Percentiles rank a stretch among this genome's conserved stretches.
Conservation (phyloP, 2,113 vertebrate genomes). For the Rhegmatorhina hoffmannsi region DNA sequence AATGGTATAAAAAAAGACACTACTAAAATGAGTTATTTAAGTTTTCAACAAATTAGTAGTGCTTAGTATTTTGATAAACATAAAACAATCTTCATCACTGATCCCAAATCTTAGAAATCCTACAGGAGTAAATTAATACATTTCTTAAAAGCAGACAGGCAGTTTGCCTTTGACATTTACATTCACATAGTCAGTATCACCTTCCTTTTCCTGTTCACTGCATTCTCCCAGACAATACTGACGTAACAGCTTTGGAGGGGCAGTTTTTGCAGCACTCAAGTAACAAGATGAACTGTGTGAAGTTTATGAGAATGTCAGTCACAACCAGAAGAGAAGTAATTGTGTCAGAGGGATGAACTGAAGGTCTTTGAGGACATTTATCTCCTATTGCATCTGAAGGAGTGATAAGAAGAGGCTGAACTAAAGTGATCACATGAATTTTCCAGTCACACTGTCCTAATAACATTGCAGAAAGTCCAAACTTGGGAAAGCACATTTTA, state of each 20-base stretch:
- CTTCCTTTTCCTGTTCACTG: neutral
- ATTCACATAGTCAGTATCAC: neutral
- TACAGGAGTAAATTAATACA: neutral
- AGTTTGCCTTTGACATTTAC: neutral
- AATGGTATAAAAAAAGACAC: neutral
- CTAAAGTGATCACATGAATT: neutral
- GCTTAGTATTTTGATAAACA: neutral
- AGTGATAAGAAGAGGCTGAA: neutral
- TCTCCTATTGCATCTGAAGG: neutral
- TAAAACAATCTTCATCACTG: neutral
- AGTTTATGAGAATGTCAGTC: neutral
- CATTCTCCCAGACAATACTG: neutral
- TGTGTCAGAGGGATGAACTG: neutral
- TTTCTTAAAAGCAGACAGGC: neutral
- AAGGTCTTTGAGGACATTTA: constrained; percentile 32
- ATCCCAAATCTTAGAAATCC: neutral
- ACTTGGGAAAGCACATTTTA: neutral
- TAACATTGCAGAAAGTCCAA: neutral
- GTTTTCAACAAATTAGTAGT: neutral
- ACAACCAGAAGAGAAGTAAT: neutral
- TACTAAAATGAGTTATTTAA: neutral
- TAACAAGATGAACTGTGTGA: neutral
- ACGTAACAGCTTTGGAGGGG: neutral
- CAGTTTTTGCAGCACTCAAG: neutral
- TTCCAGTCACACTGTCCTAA: neutral